Evolutionary conservation across 1,140 invertebrate genomes (phyloP), one percentile per base, ranked within the genome.

Genomic region (Drosophila ercepeae): DNA sequence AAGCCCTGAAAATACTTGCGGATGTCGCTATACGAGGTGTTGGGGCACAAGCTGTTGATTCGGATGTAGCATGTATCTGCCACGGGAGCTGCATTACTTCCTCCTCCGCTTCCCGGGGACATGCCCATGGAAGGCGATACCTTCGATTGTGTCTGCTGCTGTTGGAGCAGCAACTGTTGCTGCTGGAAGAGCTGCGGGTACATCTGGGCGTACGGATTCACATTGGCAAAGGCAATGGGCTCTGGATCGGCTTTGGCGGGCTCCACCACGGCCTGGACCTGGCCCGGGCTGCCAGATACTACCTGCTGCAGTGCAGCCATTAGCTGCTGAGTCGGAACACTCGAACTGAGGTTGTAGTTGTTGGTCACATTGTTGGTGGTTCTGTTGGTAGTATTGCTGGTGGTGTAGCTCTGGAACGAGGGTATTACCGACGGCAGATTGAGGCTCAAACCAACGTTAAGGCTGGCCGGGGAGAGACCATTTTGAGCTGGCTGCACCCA

Each of bases 1-100:
- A 95, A 93, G 6, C 94, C 94, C 4, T 94, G 93, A 88, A 98
- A 98, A 63, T 97, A 96, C 50, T 95, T 94, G 8, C 96, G 92
- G 0, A 98, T 92, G 78, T 98, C 97, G 16, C 94, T 93, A 78
- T 97, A 96, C n/a, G 94, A 84, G 0, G 95, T 93, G 58, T 93
- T 94, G 13, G 93, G 90, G 1, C 94, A 94, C 86, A 96, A 94
- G 53, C 95, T 95, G 36, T 93, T 93, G 0, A 97, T 92, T 70
- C 95, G 94, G 7, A 97, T 93, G 76, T 95, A 96, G 46, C 92
- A 92, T 5, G 93, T 93, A 19, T 88, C 82, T 0, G 78, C 78
- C 5, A 77, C 44, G 3, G 61, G 27, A 3, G 34, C 7, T 6
- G 58, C 27, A 29, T 48, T 25, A 27, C 78, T 65, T 3, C 51